A percentile compares a stretch with the other conserved stretches of the same genome.
Conservation (phyloP, 2,888 invertebrate species). For the Erebia ligea region DNA sequence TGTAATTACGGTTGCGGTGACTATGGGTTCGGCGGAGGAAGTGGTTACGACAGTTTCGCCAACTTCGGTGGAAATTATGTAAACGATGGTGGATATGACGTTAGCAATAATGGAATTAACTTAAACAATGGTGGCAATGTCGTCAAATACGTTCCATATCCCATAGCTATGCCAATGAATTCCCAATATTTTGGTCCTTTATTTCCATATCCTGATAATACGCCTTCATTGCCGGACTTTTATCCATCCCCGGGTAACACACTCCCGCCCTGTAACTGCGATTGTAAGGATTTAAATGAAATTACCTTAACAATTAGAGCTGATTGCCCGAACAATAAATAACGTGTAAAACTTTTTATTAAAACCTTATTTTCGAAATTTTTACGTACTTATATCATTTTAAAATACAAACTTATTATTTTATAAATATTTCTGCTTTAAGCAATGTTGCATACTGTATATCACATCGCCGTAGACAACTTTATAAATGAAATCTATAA, state of each 20-base stretch:
- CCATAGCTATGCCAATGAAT: slow-evolving; percentile 41
- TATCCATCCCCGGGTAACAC: not conserved
- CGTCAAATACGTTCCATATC: slow-evolving; percentile 42
- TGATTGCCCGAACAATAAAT: slow-evolving; percentile 32
- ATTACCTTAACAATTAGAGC: slow-evolving; percentile 40
- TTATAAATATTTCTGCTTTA: not conserved
- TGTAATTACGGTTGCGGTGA: slow-evolving; percentile 16
- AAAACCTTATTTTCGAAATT: not conserved
- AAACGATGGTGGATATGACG: slow-evolving; percentile 19
- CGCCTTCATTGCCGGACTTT: not conserved
- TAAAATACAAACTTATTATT: not conserved
- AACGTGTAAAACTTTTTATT: not conserved
- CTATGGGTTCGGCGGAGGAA: not conserved
- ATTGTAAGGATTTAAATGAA: slow-evolving; percentile 32
- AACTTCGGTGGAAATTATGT: not conserved
- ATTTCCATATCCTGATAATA: not conserved
- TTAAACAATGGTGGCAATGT: slow-evolving; percentile 18
- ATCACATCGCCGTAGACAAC: no score
- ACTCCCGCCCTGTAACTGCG: not conserved
- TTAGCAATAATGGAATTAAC: not conserved
- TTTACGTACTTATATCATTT: not conserved
- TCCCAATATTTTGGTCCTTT: not conserved
- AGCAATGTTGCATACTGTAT: not conserved
- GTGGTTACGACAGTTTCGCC: not conserved
- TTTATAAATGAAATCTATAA: no score